Evolutionary conservation across 2,797 vertebrate genomes (phyloP), one percentile per base, ranked within the genome.

Genomic region (Hephaestus fuliginosus): DNA sequence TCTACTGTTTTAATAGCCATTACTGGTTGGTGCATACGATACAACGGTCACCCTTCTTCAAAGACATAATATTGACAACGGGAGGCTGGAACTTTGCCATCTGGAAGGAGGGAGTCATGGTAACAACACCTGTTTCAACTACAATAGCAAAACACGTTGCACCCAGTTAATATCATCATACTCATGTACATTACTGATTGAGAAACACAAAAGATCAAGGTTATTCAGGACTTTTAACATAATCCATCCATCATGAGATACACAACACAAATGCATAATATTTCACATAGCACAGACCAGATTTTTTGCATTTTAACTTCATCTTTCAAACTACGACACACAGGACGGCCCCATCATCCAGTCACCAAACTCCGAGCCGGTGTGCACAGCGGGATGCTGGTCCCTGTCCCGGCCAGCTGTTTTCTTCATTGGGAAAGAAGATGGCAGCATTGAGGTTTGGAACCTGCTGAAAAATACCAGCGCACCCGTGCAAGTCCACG

Each of bases 401-500:
- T 99, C 98, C 63, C 92, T 92, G 74, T 94, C 97, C 5, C 95
- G 97, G 62, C 95, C 98, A 0, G 97, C 96, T 0, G 96, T 99
- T 57, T 96, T 99, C 91, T 98, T 97, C 81, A 92, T 97, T 18
- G 97, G 97, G 51, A 96, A 94, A 92, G 96, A 96, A 1, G 94
- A 99, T 3, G 98, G 98, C 61, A 96, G 92, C 60, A 78, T 98
- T 0, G 97, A 98, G 43, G 94, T 97, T 76, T 99, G 98, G 98
- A 97, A 99, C 90, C 93, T 99, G 66, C 72, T 98, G 87, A 95
- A 97, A 82, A 97, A 97, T 89, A 96, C 93, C 8, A 91, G 93
- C 0, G 94, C 96, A 71, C 95, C 97, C 5, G 86, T 92, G 11
- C 92, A 96, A 55, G 87, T 94, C 28, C 95, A 97, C 79, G 85